Percentiles rank a stretch among this genome's conserved stretches.
phyloP scores from a whole-genome alignment of 2,888 invertebrate species.

The Alviniconcha strummeri region DNA sequence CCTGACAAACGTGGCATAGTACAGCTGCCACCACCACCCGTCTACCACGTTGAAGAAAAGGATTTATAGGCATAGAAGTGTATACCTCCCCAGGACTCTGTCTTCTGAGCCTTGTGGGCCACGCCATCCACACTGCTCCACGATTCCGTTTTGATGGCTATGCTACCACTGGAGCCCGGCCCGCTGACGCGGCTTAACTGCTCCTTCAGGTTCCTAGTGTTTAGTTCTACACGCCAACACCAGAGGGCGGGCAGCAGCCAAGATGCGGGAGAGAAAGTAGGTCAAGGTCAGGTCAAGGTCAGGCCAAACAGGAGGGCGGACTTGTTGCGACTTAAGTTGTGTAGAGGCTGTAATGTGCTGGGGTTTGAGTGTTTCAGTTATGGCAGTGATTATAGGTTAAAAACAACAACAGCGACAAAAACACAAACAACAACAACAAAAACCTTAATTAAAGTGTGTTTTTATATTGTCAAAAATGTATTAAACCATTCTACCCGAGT shows the following conservation, averaged over 20 bases:
- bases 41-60: too few species aligned
- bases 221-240: conserved; percentile 29
- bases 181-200: conserved; percentile 54
- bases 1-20: too few species aligned
- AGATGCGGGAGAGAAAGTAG: background rate
- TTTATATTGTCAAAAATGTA: background rate
- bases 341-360: background rate
- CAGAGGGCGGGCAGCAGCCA: background rate
- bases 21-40: too few species aligned
- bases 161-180: conserved; percentile 58
- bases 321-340: background rate
- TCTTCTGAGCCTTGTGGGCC: conserved; percentile 61
- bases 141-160: conserved; percentile 65
- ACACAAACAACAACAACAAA: too few species aligned
- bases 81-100: conserved; percentile 68
- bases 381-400: background rate
- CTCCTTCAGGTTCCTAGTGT: conserved; percentile 52
- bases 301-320: too few species aligned
- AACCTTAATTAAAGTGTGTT: background rate
- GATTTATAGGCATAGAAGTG: too few species aligned
- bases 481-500: too few species aligned
- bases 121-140: conserved; percentile 66
- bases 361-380: background rate
- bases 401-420: too few species aligned
- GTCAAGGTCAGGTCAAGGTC: background rate